Percentiles rank a stretch among this genome's conserved stretches.
Evolutionary conservation across 1,140 invertebrate genomes (phyloP).

Genomic region (Drosophila punjabiensis): DNA sequence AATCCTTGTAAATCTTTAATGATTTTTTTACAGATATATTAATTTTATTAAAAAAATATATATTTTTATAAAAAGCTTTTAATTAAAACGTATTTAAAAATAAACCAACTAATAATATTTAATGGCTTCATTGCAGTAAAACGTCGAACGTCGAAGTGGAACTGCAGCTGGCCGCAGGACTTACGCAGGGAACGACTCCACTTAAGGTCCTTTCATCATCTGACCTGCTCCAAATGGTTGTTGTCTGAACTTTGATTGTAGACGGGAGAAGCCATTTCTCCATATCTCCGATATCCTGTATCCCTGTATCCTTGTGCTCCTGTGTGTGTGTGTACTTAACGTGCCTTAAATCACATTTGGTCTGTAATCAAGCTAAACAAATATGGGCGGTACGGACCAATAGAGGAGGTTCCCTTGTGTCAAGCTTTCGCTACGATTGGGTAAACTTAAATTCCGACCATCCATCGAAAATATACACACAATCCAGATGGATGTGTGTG

Average conservation of each 20-base stretch:
- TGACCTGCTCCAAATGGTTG: constrained; percentile 17
- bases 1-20: neutral
- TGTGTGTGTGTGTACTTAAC: constrained; percentile 59
- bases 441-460: constrained; percentile 51
- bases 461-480: constrained; percentile 26
- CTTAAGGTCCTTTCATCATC: neutral
- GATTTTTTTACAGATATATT: neutral
- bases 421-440: constrained; percentile 61
- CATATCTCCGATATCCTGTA: neutral
- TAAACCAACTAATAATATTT: neutral
- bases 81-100: neutral
- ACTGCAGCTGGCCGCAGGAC: neutral
- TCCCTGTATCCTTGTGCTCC: neutral
- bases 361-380: constrained; percentile 81
- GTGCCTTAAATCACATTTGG: constrained; percentile 80
- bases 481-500: constrained; percentile 6
- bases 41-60: neutral
- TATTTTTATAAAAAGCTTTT: neutral
- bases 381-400: constrained; percentile 49
- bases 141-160: neutral
- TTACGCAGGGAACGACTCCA: neutral
- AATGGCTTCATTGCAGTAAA: neutral
- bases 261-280: neutral
- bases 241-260: constrained; percentile 50
- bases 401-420: constrained; percentile 42